These are phyloP conservation scores for Eumaeus atala DNA, from an alignment of 1,140 invertebrate genomes.

Conservation along the genomic window DNA sequence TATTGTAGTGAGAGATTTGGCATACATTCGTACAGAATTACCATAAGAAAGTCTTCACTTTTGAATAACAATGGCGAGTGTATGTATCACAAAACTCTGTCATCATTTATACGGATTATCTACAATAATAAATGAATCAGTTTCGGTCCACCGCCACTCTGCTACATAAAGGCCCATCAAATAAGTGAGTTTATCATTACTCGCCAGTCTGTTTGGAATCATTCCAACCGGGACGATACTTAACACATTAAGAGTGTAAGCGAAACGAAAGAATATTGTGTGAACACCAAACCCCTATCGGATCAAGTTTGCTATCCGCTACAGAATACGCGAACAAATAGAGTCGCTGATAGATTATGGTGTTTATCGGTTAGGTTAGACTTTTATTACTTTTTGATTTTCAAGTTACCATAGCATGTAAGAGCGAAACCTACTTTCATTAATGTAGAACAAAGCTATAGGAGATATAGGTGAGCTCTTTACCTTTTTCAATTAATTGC, in stretches of 20 bases:
- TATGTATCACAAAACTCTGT: too few species aligned
- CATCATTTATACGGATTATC: too few species aligned
- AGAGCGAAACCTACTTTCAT: too few species aligned
- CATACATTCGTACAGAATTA: slow-evolving; percentile 1
- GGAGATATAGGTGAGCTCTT: too few species aligned
- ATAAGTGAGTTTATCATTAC: slow-evolving; percentile 4
- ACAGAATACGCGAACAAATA: neutral
- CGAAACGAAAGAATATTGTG: slow-evolving; percentile 3
- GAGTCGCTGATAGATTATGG: too few species aligned
- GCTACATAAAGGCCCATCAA: neutral
- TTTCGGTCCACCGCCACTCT: neutral
- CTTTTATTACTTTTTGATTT: too few species aligned
- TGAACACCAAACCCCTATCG: neutral
- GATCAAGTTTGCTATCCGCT: neutral
- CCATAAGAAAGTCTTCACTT: slow-evolving; percentile 1
- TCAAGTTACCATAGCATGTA: too few species aligned
- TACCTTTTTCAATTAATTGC: too few species aligned
- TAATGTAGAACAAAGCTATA: too few species aligned
- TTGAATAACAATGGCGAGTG: slow-evolving; percentile 5
- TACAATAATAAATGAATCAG: neutral
- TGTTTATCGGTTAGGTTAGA: too few species aligned
- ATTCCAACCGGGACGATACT: slow-evolving; percentile 4
- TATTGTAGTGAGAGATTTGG: neutral
- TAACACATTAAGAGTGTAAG: slow-evolving; percentile 5
- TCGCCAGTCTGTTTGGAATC: neutral